Conservation (phyloP, 1,140 invertebrate species). For the Oscheius sp. region DNA sequence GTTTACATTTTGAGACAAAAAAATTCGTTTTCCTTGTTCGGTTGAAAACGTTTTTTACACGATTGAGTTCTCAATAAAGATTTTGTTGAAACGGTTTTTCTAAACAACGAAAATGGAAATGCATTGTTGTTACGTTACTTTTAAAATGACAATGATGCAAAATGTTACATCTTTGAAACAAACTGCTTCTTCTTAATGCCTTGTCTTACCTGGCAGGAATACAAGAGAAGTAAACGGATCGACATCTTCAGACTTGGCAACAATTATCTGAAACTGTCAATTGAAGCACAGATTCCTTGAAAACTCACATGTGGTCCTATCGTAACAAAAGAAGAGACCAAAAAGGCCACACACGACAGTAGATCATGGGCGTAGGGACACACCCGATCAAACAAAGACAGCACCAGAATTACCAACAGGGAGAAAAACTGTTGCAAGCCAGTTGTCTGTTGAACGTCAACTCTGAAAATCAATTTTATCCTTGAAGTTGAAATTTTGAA, state of each 20-base stretch:
- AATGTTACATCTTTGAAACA: too few relatives aligned
- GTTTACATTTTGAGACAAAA: too few relatives aligned
- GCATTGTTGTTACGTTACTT: too few relatives aligned
- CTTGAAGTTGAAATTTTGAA: background rate
- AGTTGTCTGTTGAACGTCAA: conserved; percentile 29
- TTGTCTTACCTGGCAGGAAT: conserved; percentile 53
- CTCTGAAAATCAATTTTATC: conserved; percentile 11
- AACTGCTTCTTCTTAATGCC: background rate
- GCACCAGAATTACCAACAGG: conserved; percentile 41
- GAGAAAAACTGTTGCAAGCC: conserved; percentile 31
- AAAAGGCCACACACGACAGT: conserved; percentile 48
- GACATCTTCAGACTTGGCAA: conserved; percentile 49
- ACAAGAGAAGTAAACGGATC: conserved; percentile 57
- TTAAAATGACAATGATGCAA: too few relatives aligned
- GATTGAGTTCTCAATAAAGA: too few relatives aligned
- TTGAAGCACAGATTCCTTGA: background rate
- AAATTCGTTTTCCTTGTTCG: too few relatives aligned
- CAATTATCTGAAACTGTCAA: conserved; percentile 47
- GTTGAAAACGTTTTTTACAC: too few relatives aligned
- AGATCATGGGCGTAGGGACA: conserved; percentile 43
- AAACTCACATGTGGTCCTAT: conserved; percentile 58
- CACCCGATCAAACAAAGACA: conserved; percentile 53
- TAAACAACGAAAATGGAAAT: too few relatives aligned
- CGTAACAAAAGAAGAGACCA: conserved; percentile 52
- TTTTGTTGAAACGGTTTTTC: conserved; percentile 12